These are phyloP conservation scores for Macrosoma leucophasiata DNA, from an alignment of 2,888 invertebrate species.

Conservation along the genomic window DNA sequence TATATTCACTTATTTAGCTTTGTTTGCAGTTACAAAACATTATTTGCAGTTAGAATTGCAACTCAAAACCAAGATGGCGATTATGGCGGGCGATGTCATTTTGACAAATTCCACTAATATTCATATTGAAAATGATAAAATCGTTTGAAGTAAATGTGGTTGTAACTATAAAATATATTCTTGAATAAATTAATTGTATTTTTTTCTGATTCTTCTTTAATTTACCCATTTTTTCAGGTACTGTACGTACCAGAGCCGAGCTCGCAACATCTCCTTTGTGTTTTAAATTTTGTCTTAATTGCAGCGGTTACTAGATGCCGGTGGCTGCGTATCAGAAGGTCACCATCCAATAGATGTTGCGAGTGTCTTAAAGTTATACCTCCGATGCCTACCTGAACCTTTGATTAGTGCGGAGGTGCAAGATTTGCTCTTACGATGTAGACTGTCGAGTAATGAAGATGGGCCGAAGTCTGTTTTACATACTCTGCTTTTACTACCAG, in stretches of 20 bases:
- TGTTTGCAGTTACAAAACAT: no score
- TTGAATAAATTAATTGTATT: no score
- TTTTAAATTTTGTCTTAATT: constrained; percentile 19
- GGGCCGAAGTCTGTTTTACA: constrained; percentile 79
- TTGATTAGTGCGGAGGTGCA: constrained; percentile 85
- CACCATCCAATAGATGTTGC: constrained; percentile 91
- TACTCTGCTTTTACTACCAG: constrained; percentile 83
- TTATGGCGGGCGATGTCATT: no score
- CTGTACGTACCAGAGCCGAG: not conserved
- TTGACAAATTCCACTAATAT: no score
- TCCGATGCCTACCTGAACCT: constrained; percentile 90
- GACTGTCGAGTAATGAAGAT: constrained; percentile 73
- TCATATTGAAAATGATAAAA: no score
- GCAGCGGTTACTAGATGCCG: constrained; percentile 82
- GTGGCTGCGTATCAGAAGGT: constrained; percentile 80
- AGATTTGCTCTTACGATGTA: constrained; percentile 83
- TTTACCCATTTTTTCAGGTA: not conserved
- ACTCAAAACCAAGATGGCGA: no score
- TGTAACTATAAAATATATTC: no score
- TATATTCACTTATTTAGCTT: no score
- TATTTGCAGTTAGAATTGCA: no score
- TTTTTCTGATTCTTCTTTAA: not conserved
- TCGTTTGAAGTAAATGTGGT: no score
- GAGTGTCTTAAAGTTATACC: constrained; percentile 88
- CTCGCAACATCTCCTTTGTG: not conserved